Evolutionary conservation across 37 sponge, comb jelly and placozoan genomes (phyloP), one percentile per base, ranked within the genome.

Genomic region (Aplysina aerophoba): DNA sequence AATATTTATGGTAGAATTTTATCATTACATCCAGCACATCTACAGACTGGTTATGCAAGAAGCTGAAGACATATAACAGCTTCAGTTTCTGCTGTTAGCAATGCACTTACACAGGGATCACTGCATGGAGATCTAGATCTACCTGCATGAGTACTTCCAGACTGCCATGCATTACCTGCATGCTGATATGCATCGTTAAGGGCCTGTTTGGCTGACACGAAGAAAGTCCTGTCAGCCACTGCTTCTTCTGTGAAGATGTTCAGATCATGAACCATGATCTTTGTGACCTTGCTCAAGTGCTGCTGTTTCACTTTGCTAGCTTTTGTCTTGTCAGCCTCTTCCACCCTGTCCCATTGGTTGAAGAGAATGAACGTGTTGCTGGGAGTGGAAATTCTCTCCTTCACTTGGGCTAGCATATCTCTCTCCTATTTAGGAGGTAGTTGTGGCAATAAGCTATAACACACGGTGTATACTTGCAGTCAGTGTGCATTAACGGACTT

Each of bases 331-430:
- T 11, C 63, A 62, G 4, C 63, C 63, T 25, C 27, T 11, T 14
- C 11, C n/a, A 62, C 63, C 63, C 25, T 27, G 34, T 69, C 71
- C 71, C 71, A 69, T 2, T 69, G 71, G 71, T 69, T 69, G 71
- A 69, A 34, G 11, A 69, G 34, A 30, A 69, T 69, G 34, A 69
- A 69, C 6, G 34, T 17, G 34, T 69, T 69, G 71, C 31, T 69
- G 34, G 71, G 71, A 33, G 11, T 69, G 34, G 71, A 69, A 4
- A 69, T 30, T 12, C 4, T 17, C 71, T 30, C 34, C 17, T 35
- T 69, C 17, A 69, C 71, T 30, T 35, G 1, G 4, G 34, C 28
- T 30, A 69, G 71, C 28, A 69, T 6, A 12, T 69, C 71, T 35
- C 28, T 1, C 33, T 69, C 71, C 71, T 69, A 31, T 1, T 11